Evolutionary conservation across 2,113 vertebrate species (phyloP).

Genomic region (Siphamia tubifer): DNA sequence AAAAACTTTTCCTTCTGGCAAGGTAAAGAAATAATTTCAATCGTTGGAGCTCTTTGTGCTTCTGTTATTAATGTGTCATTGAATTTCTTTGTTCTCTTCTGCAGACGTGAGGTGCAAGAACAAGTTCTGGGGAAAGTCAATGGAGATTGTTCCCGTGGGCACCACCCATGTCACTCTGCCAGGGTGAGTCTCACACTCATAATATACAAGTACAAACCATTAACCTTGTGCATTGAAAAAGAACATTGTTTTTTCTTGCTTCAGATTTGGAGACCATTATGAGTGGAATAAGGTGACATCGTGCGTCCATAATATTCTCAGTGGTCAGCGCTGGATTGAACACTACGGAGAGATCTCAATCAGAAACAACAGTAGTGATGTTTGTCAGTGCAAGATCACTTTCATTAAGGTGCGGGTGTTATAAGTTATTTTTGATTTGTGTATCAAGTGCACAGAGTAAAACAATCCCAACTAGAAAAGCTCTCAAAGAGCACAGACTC

Average conservation of each 20-base stretch:
- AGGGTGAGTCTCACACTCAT: conserved; percentile 77
- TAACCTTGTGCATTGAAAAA: neutral
- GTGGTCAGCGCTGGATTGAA: conserved; percentile 97
- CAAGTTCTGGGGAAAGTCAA: conserved; percentile 99
- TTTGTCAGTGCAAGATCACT: conserved; percentile 92
- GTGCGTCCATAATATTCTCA: conserved; percentile 97
- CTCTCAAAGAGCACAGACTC: too few relatives aligned
- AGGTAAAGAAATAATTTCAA: conserved; percentile 79
- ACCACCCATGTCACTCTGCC: conserved; percentile 90
- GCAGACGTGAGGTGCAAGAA: conserved; percentile 98
- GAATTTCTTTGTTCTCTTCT: conserved; percentile 52
- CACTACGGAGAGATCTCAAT: conserved; percentile 97
- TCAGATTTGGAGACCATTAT: conserved; percentile 90
- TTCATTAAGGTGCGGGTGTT: conserved; percentile 95
- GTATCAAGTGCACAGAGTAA: too few relatives aligned
- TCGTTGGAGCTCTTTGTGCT: too few relatives aligned
- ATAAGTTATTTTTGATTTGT: too few relatives aligned
- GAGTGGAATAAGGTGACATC: conserved; percentile 99
- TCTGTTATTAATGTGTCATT: neutral
- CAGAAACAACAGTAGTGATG: conserved; percentile 86
- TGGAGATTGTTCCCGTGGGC: conserved; percentile 97
- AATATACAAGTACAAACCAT: neutral
- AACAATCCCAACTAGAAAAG: too few relatives aligned
- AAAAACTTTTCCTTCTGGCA: conserved; percentile 95
- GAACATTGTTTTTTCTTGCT: neutral